Conservation (phyloP, 1,140 invertebrate species). For the Neodiprion fabricii region DNA sequence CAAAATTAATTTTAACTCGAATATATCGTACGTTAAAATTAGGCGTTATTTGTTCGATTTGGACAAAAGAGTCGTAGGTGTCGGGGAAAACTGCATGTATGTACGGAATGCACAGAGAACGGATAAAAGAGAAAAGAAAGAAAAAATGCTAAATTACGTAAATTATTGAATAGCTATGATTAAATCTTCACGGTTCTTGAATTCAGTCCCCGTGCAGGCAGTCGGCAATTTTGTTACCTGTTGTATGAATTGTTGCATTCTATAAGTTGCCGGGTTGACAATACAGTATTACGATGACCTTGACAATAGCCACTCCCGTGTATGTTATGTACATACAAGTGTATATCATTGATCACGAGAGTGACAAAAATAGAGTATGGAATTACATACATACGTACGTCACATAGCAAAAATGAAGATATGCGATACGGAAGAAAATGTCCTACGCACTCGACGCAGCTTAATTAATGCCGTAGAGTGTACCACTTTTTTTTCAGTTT, state of each 20-base stretch:
- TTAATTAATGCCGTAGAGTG: too few relatives aligned
- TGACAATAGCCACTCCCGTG: constrained; percentile 49
- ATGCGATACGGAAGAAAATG: too few relatives aligned
- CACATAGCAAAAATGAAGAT: too few relatives aligned
- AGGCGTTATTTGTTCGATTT: background rate
- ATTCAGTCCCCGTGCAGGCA: background rate
- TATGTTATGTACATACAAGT: too few relatives aligned
- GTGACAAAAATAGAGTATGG: background rate
- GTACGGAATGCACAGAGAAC: too few relatives aligned
- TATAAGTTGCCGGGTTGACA: constrained; percentile 31
- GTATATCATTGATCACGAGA: background rate
- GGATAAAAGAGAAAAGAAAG: background rate
- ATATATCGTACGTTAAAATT: background rate
- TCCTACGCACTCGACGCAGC: too few relatives aligned
- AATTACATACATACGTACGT: background rate
- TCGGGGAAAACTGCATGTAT: background rate
- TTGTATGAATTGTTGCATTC: background rate
- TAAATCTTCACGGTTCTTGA: constrained; percentile 7
- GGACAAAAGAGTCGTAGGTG: background rate
- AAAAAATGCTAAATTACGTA: background rate
- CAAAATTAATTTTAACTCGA: background rate
- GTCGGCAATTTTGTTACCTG: background rate
- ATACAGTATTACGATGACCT: constrained; percentile 32
- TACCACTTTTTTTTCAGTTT: too few relatives aligned
- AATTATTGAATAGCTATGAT: background rate